Percentiles rank a stretch among this genome's conserved stretches.
Evolutionary conservation across 2,797 vertebrate species (phyloP).

Genomic region (Pitangus sulphuratus): DNA sequence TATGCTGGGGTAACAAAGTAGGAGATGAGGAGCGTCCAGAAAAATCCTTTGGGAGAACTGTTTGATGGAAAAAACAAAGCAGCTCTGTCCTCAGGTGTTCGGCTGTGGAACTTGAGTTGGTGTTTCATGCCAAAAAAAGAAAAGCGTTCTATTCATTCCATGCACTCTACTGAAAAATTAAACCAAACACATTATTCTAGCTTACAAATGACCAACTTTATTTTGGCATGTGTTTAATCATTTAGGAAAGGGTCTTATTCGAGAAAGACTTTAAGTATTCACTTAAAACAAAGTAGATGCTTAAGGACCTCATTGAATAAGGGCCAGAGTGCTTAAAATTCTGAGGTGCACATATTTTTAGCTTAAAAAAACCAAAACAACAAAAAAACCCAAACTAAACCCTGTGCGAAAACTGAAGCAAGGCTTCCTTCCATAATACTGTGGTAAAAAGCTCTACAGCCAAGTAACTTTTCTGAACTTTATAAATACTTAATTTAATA

Average conservation of each 20-base stretch:
- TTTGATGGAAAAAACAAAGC: neutral
- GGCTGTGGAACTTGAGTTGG: neutral
- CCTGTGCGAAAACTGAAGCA: neutral
- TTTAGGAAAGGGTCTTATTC: neutral
- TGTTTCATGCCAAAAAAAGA: neutral
- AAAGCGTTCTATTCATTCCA: neutral
- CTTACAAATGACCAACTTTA: neutral
- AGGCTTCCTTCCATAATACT: neutral
- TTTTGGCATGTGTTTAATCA: neutral
- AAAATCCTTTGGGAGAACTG: neutral
- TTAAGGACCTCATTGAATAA: neutral
- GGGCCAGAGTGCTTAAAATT: neutral
- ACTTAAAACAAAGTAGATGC: neutral
- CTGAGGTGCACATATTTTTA: neutral
- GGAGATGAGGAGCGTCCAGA: neutral
- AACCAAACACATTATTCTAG: neutral
- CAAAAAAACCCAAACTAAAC: neutral
- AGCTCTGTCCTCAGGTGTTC: neutral
- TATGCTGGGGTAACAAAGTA: neutral
- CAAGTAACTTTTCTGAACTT: neutral
- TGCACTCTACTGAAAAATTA: neutral
- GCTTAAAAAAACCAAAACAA: neutral
- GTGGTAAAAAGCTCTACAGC: neutral
- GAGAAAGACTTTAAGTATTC: neutral
- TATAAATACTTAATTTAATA: neutral